Evolutionary conservation across 2,888 invertebrate genomes (phyloP).

Genomic region (Spatulosminthurus flaviceps): DNA sequence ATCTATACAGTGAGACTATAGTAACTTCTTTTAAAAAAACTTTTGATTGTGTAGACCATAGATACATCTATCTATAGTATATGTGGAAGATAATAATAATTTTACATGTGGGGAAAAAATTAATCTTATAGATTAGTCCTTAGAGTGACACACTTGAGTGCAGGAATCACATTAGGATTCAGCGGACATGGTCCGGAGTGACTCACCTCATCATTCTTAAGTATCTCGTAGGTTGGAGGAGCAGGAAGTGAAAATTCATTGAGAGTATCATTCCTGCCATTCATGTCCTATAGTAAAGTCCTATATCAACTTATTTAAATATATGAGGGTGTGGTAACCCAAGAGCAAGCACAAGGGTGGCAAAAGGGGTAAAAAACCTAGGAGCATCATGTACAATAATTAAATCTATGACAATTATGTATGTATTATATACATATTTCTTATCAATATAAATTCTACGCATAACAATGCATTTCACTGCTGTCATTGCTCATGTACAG

Average conservation of each 20-base stretch:
- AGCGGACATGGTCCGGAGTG: conserved; percentile 6
- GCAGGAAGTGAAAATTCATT: conserved; percentile 14
- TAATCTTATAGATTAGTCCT: no score
- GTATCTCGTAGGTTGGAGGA: background rate
- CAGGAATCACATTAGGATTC: background rate
- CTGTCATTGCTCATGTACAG: background rate
- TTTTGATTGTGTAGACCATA: no score
- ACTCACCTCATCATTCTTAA: conserved; percentile 1
- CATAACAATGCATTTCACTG: no score
- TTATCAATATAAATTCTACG: no score
- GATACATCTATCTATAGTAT: no score
- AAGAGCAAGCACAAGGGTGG: conserved; percentile 14
- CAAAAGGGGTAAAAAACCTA: background rate
- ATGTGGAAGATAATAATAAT: no score
- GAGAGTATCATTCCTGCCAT: conserved; percentile 6
- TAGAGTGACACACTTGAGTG: background rate
- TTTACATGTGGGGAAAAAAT: no score
- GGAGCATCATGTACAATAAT: background rate
- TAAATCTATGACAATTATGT: no score
- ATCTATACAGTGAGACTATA: no score
- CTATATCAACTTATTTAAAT: background rate
- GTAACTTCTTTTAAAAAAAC: no score
- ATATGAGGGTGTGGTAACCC: background rate
- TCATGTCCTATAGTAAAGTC: background rate
- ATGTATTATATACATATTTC: no score